phyloP scores from a whole-genome alignment of 2,888 invertebrate genomes.

The Pegoplata infirma region DNA sequence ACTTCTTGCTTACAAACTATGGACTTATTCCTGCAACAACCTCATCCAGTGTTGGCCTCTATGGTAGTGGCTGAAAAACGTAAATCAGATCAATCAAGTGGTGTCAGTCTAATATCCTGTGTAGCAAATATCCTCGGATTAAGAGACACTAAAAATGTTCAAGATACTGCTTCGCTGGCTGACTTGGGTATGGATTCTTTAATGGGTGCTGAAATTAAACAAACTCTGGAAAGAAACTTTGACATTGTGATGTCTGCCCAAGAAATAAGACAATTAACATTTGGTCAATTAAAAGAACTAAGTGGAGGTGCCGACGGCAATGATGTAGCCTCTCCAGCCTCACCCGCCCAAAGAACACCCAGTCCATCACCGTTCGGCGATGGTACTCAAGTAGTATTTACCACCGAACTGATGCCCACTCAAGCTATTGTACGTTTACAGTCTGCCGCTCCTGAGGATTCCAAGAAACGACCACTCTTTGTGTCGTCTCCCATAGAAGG shows the following conservation, averaged over 20 bases:
- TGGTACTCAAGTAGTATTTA: slow-evolving; percentile 80
- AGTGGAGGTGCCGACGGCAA: slow-evolving; percentile 69
- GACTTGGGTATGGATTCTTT: slow-evolving; percentile 99
- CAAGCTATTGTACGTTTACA: slow-evolving; percentile 85
- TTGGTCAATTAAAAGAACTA: slow-evolving; percentile 84
- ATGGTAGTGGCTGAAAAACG: slow-evolving; percentile 94
- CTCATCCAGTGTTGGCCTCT: slow-evolving; percentile 88
- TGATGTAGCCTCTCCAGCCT: slow-evolving; percentile 61
- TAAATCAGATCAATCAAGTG: slow-evolving; percentile 80
- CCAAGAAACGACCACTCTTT: slow-evolving; percentile 81
- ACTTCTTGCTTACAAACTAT: slow-evolving; percentile 93
- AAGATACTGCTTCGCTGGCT: slow-evolving; percentile 87
- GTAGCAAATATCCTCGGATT: slow-evolving; percentile 94
- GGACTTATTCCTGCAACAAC: slow-evolving; percentile 93
- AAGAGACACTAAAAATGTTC: slow-evolving; percentile 89
- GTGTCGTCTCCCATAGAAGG: slow-evolving; percentile 94
- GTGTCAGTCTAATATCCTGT: slow-evolving; percentile 85
- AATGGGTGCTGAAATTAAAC: slow-evolving; percentile 99
- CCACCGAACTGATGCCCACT: slow-evolving; percentile 86
- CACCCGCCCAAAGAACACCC: slow-evolving; percentile 68
- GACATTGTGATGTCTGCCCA: slow-evolving; percentile 94
- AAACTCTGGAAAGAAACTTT: slow-evolving; percentile 94
- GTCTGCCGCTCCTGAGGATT: slow-evolving; percentile 76
- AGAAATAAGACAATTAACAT: slow-evolving; percentile 92
- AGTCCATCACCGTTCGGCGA: slow-evolving; percentile 77